Conservation (phyloP, 2,797 vertebrate species). For the Coreius guichenoti region DNA sequence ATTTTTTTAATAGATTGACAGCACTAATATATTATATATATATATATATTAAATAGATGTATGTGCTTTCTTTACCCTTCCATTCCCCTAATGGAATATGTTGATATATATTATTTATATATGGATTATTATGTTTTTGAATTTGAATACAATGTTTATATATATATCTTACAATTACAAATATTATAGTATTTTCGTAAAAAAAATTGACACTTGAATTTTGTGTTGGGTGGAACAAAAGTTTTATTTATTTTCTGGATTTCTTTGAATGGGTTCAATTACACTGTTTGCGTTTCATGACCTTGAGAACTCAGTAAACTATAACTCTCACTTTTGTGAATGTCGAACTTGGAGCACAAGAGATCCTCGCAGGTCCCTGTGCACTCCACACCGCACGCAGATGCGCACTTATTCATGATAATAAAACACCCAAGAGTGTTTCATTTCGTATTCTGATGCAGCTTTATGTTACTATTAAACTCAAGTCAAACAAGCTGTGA, state of each 20-base stretch:
- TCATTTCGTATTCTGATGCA: constrained; percentile 40
- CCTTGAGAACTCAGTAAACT: constrained; percentile 6
- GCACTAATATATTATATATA: too few relatives aligned
- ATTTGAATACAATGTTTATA: too few relatives aligned
- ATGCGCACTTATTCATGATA: constrained; percentile 31
- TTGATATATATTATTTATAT: too few relatives aligned
- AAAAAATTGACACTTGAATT: neutral
- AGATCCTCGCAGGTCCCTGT: constrained; percentile 1
- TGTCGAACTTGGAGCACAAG: constrained; percentile 1
- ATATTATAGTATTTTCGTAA: too few relatives aligned
- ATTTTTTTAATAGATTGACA: too few relatives aligned
- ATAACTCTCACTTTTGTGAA: neutral
- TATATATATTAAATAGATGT: too few relatives aligned
- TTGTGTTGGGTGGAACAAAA: neutral
- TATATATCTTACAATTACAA: too few relatives aligned
- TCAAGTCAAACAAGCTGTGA: constrained; percentile 44
- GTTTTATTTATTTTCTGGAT: neutral
- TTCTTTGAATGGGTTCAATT: neutral
- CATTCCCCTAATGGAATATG: too few relatives aligned
- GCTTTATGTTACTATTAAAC: constrained; percentile 44
- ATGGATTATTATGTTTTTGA: too few relatives aligned
- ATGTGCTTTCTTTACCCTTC: too few relatives aligned
- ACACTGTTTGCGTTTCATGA: constrained; percentile 20
- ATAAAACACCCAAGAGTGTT: constrained; percentile 43
- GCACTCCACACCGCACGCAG: neutral